A percentile compares a stretch with the other conserved stretches of the same genome.
These are phyloP conservation scores for Drosophila ezoana DNA, from an alignment of 2,888 invertebrate genomes.

Conservation along the genomic window DNA sequence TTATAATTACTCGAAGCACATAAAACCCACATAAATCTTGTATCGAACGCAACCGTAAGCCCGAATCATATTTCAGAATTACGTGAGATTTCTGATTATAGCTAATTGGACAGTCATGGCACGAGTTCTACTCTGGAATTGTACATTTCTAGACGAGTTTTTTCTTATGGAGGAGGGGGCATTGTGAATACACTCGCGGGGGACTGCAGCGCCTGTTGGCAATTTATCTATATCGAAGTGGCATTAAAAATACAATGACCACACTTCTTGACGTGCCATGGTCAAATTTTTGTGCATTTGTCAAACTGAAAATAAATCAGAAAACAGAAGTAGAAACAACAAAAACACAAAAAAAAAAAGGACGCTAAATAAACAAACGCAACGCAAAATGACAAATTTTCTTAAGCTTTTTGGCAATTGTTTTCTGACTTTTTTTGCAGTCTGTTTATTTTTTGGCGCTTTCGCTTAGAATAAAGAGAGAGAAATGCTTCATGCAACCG, in stretches of 20 bases:
- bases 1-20: constrained; percentile 26
- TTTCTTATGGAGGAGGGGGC: neutral
- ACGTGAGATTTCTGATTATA: constrained; percentile 6
- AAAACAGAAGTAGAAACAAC: constrained; percentile 36
- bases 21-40: constrained; percentile 25
- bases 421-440: constrained; percentile 22
- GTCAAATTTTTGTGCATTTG: constrained; percentile 79
- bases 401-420: constrained; percentile 56
- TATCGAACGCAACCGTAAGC: constrained; percentile 4
- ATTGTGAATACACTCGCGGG: neutral
- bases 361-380: constrained; percentile 68
- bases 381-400: constrained; percentile 67
- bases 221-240: constrained; percentile 73
- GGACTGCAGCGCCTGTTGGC: constrained; percentile 55
- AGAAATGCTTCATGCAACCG: constrained; percentile 70
- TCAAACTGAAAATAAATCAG: constrained; percentile 77
- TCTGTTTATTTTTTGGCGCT: constrained; percentile 8
- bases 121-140: constrained; percentile 19
- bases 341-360: constrained; percentile 29
- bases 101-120: constrained; percentile 41
- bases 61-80: constrained; percentile 13
- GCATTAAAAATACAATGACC: constrained; percentile 77
- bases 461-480: constrained; percentile 44
- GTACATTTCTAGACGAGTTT: constrained; percentile 10
- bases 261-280: constrained; percentile 77